Evolutionary conservation across 2,888 invertebrate genomes (phyloP).

Genomic region (Drosophila cracens): DNA sequence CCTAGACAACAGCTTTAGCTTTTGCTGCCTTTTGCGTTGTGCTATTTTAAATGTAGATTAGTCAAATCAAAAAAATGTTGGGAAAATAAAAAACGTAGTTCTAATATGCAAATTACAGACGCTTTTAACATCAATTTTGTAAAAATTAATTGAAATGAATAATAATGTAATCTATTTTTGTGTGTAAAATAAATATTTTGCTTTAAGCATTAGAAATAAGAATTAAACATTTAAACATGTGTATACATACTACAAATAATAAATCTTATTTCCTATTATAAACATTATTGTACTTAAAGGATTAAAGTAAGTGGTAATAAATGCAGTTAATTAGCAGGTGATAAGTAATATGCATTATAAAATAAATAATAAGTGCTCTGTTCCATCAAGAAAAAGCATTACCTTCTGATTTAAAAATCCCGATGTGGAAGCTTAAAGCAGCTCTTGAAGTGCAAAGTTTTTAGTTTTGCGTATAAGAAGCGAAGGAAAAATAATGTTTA

Average conservation of each 20-base stretch:
- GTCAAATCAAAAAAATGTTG: neutral
- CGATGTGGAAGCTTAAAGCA: neutral
- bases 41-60: neutral
- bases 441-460: constrained; percentile 25
- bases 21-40: neutral
- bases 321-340: constrained; percentile 36
- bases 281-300: neutral
- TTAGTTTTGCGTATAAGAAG: constrained; percentile 28
- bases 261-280: neutral
- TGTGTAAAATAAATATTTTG: neutral
- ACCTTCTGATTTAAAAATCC: neutral
- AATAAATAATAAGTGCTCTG: neutral
- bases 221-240: neutral
- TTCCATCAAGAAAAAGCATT: neutral
- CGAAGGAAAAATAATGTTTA: constrained; percentile 51
- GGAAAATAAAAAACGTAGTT: neutral
- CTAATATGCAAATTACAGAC: neutral
- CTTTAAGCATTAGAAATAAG: neutral
- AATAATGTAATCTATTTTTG: neutral
- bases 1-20: constrained; percentile 4
- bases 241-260: too few species aligned
- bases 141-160: neutral
- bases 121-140: neutral
- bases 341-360: constrained; percentile 29
- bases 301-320: constrained; percentile 8